Conservation (phyloP, 2,797 vertebrate species). For the Sebastes oblongus region DNA sequence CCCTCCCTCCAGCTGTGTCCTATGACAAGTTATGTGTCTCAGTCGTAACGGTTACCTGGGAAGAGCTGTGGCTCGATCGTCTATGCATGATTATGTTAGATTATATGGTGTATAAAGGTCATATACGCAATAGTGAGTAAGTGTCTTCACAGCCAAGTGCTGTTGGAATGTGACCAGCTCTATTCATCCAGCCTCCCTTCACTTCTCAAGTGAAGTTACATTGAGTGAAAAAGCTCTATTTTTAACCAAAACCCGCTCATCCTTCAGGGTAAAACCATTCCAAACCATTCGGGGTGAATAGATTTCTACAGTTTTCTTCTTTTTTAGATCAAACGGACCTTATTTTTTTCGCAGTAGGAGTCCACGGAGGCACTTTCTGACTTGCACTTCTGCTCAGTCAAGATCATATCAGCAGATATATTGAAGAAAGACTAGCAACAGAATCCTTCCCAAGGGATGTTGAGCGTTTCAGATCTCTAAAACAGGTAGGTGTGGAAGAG, state of each 20-base stretch:
- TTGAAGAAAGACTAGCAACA: slow-evolving; percentile 40
- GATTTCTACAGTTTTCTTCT: slow-evolving; percentile 44
- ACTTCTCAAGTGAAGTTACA: slow-evolving; percentile 25
- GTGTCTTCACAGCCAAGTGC: slow-evolving; percentile 24
- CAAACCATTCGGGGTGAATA: slow-evolving; percentile 36
- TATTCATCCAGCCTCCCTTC: slow-evolving; percentile 13
- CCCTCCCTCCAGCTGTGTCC: slow-evolving; percentile 44
- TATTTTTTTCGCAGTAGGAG: slow-evolving; percentile 26
- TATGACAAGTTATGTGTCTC: slow-evolving; percentile 31
- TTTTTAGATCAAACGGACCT: slow-evolving; percentile 52
- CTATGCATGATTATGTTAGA: slow-evolving; percentile 41
- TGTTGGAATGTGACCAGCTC: slow-evolving; percentile 38
- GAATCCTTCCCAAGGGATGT: slow-evolving; percentile 37
- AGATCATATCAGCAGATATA: slow-evolving; percentile 55
- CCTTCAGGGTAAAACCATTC: slow-evolving; percentile 44
- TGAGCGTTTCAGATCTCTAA: slow-evolving; percentile 41
- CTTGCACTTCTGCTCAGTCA: slow-evolving; percentile 44
- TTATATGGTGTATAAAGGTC: slow-evolving; percentile 40
- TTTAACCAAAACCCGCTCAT: slow-evolving; percentile 40
- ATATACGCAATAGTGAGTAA: slow-evolving; percentile 11
- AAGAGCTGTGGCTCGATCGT: slow-evolving; percentile 20
- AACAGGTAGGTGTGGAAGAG: slow-evolving; percentile 48
- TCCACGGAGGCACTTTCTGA: slow-evolving; percentile 51
- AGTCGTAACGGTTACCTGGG: slow-evolving; percentile 13
- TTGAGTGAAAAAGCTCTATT: slow-evolving; percentile 42